Evolutionary conservation across 2,888 invertebrate species (phyloP).

Genomic region (Melanargia galathea): DNA sequence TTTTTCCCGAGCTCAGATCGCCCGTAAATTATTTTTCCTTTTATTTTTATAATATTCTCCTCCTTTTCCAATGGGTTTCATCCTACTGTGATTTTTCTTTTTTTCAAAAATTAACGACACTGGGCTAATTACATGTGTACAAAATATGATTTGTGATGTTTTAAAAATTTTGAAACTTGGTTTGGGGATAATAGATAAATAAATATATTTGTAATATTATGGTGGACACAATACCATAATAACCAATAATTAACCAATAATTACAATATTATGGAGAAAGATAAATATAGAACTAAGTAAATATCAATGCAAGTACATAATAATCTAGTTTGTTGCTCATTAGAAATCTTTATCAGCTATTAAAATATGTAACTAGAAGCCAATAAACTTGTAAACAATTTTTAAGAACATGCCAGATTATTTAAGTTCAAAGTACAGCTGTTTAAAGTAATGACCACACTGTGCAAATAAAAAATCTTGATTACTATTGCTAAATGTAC

Average conservation of each 20-base stretch:
- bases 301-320: constrained; percentile 6
- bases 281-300: constrained; percentile 7
- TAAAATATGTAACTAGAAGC: constrained; percentile 8
- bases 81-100: no score
- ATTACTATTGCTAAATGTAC: neutral
- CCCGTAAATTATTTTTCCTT: no score
- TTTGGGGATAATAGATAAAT: no score
- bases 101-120: no score
- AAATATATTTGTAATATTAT: no score
- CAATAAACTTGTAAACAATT: constrained; percentile 31
- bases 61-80: no score
- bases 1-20: no score
- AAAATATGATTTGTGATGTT: no score
- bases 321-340: constrained; percentile 21
- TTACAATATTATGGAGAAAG: neutral
- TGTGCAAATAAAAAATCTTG: constrained; percentile 6
- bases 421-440: constrained; percentile 12
- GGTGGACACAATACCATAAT: neutral
- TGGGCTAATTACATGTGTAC: no score
- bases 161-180: no score
- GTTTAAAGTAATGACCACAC: constrained; percentile 9
- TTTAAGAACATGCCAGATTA: constrained; percentile 16
- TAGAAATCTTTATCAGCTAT: constrained; percentile 28
- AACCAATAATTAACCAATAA: neutral
- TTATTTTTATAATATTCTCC: no score